Evolutionary conservation across 2,888 invertebrate species (phyloP).

Genomic region (Stenodema calcarata): DNA sequence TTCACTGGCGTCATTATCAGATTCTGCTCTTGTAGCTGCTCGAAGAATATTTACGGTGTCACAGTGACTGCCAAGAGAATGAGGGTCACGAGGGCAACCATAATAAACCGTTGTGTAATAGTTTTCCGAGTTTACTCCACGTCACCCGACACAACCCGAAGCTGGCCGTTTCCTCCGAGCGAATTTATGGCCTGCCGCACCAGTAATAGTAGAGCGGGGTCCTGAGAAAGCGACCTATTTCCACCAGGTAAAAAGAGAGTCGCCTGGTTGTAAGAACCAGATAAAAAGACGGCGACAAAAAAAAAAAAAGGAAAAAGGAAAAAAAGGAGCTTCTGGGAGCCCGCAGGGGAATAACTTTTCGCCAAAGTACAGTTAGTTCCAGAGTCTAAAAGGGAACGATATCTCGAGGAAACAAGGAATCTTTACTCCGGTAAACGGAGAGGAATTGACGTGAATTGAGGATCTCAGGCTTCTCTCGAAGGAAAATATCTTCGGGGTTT

Average conservation of each 20-base stretch:
- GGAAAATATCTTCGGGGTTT: background rate
- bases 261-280: background rate
- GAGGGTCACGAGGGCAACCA: no score
- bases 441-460: slow-evolving; percentile 11
- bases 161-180: background rate
- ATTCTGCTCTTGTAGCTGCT: no score
- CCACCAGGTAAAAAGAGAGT: slow-evolving; percentile 1
- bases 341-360: slow-evolving; percentile 14
- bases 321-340: background rate
- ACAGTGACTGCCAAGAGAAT: no score
- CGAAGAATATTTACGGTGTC: no score
- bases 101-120: background rate
- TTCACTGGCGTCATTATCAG: no score
- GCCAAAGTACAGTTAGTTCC: background rate
- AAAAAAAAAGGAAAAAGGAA: background rate
- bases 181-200: background rate
- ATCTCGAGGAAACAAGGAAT: background rate
- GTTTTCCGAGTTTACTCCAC: background rate
- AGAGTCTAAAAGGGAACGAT: background rate
- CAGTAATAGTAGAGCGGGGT: background rate
- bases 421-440: slow-evolving; percentile 12
- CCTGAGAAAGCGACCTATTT: background rate
- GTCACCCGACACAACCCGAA: background rate
- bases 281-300: background rate
- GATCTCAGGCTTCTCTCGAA: background rate